Evolutionary conservation across 2,797 vertebrate genomes (phyloP), one percentile per base, ranked within the genome.

Genomic region (Tauraco hartlaubi): DNA sequence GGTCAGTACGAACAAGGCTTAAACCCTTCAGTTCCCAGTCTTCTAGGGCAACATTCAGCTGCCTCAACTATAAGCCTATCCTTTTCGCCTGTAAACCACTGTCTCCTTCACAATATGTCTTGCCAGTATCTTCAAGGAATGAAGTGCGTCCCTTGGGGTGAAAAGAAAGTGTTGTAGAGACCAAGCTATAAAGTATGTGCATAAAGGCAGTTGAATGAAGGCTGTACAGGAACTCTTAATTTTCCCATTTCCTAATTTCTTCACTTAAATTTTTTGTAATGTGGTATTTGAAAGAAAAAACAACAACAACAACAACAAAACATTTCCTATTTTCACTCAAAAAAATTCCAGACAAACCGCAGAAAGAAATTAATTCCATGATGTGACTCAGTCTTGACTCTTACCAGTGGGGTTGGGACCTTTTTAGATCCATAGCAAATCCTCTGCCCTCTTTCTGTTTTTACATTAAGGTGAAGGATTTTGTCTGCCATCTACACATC

Each of bases 211-310:
- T 64, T 14, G 77, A 66, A 76, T 46, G 26, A 90, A 88, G 41
- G 59, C 51, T 86, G 48, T 15, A 78, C 15, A 78, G 83, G 83
- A 95, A 44, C 52, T 64, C 68, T 83, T 64, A 73, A 80, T 79
- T 77, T 92, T 73, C 39, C 35, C 41, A 77, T 82, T 95, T 96
- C 72, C 54, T 93, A 85, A 74, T 89, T 94, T 94, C 33, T 59
- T 91, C 48, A 33, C 12, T 61, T 75, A 62, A 46, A 6, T 21
- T 69, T 86, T 69, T 51, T 58, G 35, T 75, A 77, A 77, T 68
- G 61, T 13, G 49, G 11, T 49, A 68, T 72, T 94, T 67, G 31
- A 71, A 78, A 77, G 31, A 25, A 64, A 51, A 87, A 67, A 58
- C 21, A 23, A 28, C 28, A 51, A 51, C 35, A 35, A 35, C 35